Evolutionary conservation across 2,888 invertebrate genomes (phyloP), one percentile per base, ranked within the genome.

Genomic region (Ptilodon capucinus): DNA sequence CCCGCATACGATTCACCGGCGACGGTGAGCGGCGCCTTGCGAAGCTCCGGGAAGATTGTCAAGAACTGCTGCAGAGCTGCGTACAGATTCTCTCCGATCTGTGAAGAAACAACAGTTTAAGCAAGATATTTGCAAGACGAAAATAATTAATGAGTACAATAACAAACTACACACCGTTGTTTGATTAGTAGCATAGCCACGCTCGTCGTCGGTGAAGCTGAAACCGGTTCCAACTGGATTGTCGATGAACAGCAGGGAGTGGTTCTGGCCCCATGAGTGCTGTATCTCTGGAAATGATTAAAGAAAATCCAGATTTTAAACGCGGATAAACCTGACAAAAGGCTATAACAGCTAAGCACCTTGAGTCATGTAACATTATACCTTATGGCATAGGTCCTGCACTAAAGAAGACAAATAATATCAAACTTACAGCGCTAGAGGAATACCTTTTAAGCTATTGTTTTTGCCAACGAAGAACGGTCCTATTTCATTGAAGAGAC

Each of bases 1-100:
- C 92, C 92, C 3, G 88, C 92, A 60, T 91, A 92, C 0, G 91
- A 92, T 78, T 93, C 92, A 13, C 93, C 93, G 4, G 91, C 84
- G 1, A 92, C 77, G 64, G 88, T 93, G 53, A 93, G 87, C n/a
- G 90, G 89, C 57, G 87, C 86, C 9, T 50, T 43, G 58, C 80
- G 79, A 16, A 90, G 72, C 42, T 88, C 81, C 0, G 90, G 81
- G 67, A 92, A 93, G 4, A 93, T 60, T 42, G 79, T 78, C 62
- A 92, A 87, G 68, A 93, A 93, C 74, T 93, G 93, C 18, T 64
- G 55, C 2, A 72, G 42, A 11, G 66, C 57, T 60, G 51, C 76
- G 57, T 92, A 89, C 17, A 93, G 73, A 57, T 92, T 90, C 2
- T 78, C 72, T 2, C 79, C 81, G 9, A 55, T 44, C 54, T 48